phyloP scores from a whole-genome alignment of 30 jellyfish, hydroid and myxozoan genomes.

The Aurelia sp. region DNA sequence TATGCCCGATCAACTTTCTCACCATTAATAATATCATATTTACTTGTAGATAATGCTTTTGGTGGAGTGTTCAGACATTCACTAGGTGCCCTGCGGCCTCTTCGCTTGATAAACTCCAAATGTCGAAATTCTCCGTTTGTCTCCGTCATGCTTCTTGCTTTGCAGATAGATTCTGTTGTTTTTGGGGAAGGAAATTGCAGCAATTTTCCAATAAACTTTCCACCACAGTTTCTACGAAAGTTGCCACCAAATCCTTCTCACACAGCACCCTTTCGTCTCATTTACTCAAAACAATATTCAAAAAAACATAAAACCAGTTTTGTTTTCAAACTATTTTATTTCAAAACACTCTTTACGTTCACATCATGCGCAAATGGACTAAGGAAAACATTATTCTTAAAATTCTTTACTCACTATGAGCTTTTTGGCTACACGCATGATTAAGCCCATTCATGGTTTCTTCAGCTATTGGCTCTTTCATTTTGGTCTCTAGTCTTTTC shows the following conservation, averaged over 20 bases:
- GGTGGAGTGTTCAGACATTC: slow-evolving; percentile 46
- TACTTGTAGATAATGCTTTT: slow-evolving; percentile 30
- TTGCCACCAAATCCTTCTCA: too few relatives aligned
- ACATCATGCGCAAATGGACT: too few relatives aligned
- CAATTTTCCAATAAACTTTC: too few relatives aligned
- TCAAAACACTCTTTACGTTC: neutral
- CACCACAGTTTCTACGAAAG: too few relatives aligned
- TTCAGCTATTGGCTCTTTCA: neutral
- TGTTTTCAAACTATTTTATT: too few relatives aligned
- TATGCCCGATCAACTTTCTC: slow-evolving; percentile 23
- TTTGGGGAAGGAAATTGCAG: neutral
- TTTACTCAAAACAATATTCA: too few relatives aligned
- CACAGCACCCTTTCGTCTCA: too few relatives aligned
- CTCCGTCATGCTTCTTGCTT: slow-evolving; percentile 30
- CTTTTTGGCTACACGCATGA: slow-evolving; percentile 14
- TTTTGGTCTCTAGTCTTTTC: too few relatives aligned
- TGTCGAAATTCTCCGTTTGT: slow-evolving; percentile 50
- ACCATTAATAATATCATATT: slow-evolving; percentile 58
- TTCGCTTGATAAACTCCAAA: slow-evolving; percentile 57
- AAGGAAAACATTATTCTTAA: neutral
- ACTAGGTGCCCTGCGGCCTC: slow-evolving; percentile 70
- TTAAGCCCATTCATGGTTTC: neutral
- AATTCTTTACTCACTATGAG: slow-evolving; percentile 26
- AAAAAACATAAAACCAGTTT: too few relatives aligned
- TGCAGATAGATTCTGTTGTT: too few relatives aligned